These are phyloP conservation scores for Apocrypta bakeri DNA, from an alignment of 1,140 invertebrate species.

Conservation along the genomic window DNA sequence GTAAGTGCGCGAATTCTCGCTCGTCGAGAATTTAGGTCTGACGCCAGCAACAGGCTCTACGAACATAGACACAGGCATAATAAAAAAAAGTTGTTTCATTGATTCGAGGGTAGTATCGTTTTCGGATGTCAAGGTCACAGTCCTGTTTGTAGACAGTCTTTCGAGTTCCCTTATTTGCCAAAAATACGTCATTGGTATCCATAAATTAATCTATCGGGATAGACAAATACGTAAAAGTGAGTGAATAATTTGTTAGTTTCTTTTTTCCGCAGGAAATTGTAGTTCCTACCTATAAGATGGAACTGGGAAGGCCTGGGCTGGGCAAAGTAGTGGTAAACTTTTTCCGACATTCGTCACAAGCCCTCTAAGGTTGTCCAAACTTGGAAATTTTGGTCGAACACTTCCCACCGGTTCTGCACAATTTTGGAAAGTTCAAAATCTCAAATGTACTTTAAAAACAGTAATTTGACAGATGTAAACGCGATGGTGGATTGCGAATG, in stretches of 20 bases:
- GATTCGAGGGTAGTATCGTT: background rate
- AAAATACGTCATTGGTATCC: background rate
- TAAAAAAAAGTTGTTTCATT: slow-evolving; percentile 49
- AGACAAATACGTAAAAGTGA: background rate
- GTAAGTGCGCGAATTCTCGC: slow-evolving; percentile 77
- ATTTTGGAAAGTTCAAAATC: slow-evolving; percentile 55
- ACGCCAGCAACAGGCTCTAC: slow-evolving; percentile 85
- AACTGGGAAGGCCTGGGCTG: slow-evolving; percentile 77
- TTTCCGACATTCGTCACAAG: slow-evolving; percentile 72
- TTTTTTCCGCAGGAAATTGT: slow-evolving; percentile 18
- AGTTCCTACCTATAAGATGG: slow-evolving; percentile 69
- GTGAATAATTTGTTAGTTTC: too few species aligned
- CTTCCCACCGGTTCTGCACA: slow-evolving; percentile 77
- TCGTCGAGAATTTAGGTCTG: slow-evolving; percentile 83
- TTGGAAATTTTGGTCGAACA: slow-evolving; percentile 80
- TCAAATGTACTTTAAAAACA: slow-evolving; percentile 29
- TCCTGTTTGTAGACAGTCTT: slow-evolving; percentile 30
- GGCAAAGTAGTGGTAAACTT: slow-evolving; percentile 79
- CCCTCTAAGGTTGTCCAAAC: slow-evolving; percentile 79
- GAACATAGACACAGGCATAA: slow-evolving; percentile 53
- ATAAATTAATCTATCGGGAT: slow-evolving; percentile 8
- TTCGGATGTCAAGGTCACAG: background rate
- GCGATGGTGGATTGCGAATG: slow-evolving; percentile 5
- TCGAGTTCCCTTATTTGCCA: background rate
- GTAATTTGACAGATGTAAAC: background rate